Evolutionary conservation across 2,888 invertebrate species (phyloP), one percentile per base, ranked within the genome.

Genomic region (Antitype chi): DNA sequence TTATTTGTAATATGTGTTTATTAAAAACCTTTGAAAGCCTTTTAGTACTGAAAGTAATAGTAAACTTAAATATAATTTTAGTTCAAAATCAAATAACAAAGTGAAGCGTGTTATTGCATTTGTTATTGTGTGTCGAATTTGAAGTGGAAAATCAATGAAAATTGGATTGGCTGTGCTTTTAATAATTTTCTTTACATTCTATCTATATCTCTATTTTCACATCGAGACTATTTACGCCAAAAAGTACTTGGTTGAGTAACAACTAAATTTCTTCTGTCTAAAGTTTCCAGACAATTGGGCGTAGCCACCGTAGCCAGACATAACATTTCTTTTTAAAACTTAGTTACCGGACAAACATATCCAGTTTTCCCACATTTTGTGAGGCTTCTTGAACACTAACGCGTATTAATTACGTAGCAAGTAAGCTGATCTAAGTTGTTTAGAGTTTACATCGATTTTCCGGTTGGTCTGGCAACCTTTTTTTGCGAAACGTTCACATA

Each of bases 81-180:
- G 28, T 60, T 32, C 23, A 59, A 68, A 69, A 60, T 43, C 17
- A 49, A 68, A 66, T 68, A 59, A 59, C 23, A 70, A 79, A 64
- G 25, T 55, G 38, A 81, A 73, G 62, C 70, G 81, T 73, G 67
- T 85, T 73, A 81, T 85, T 81, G 7, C 55, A 76, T 70, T 84
- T 76, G 69, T 76, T 72, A 38, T 74, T 85, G 57, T 66, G 71
- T 64, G 32, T 81, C 49, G 52, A 67, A 55, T 62, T 73, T 74
- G 23, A 69, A 64, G 49, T 71, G 66, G 60, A 81, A 83, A 81
- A 83, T 83, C 47, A 43, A 25, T 53, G 73, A 78, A 71, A 74
- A 72, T 74, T 28, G 49, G 25, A 69, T 81, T 80, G 20, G 55
- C 32, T 63, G 15, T 55, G 76, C 20, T 68, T 68, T 68, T 68